Conservation (phyloP, 2,888 invertebrate genomes). For the Papilio demoleus region DNA sequence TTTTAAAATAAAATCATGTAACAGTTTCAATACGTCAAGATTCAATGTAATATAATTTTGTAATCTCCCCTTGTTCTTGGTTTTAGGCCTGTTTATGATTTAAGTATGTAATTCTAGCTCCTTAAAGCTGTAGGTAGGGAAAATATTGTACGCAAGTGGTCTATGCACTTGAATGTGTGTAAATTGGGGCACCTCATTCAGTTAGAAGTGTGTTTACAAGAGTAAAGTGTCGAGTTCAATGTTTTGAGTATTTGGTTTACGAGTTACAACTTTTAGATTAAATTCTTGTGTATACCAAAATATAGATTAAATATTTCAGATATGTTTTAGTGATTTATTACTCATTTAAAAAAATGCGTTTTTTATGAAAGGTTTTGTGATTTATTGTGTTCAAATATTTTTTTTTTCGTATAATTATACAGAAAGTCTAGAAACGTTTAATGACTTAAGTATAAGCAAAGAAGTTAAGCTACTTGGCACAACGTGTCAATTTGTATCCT, state of each 20-base stretch:
- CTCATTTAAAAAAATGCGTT: no score
- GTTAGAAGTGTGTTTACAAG: constrained; percentile 11
- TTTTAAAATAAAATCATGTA: not conserved
- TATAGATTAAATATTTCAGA: no score
- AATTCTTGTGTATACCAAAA: not conserved
- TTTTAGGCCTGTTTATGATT: constrained; percentile 11
- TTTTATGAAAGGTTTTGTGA: no score
- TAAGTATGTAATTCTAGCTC: constrained; percentile 7
- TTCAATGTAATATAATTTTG: no score
- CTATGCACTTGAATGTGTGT: constrained; percentile 19
- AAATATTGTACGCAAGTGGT: constrained; percentile 7
- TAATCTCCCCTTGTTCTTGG: not conserved
- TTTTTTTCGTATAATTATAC: not conserved
- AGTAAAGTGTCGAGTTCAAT: constrained; percentile 1
- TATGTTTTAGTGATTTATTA: no score
- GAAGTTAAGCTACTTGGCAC: constrained; percentile 17
- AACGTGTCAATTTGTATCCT: constrained; percentile 11
- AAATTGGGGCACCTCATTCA: constrained; percentile 14
- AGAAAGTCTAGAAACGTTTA: not conserved
- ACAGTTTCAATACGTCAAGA: not conserved
- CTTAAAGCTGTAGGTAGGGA: not conserved
- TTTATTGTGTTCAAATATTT: not conserved
- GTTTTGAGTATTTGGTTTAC: not conserved
- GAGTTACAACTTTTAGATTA: not conserved
- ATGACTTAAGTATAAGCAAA: not conserved